Conservation (phyloP, 1,140 invertebrate genomes). For the Hormaphis cornu region DNA sequence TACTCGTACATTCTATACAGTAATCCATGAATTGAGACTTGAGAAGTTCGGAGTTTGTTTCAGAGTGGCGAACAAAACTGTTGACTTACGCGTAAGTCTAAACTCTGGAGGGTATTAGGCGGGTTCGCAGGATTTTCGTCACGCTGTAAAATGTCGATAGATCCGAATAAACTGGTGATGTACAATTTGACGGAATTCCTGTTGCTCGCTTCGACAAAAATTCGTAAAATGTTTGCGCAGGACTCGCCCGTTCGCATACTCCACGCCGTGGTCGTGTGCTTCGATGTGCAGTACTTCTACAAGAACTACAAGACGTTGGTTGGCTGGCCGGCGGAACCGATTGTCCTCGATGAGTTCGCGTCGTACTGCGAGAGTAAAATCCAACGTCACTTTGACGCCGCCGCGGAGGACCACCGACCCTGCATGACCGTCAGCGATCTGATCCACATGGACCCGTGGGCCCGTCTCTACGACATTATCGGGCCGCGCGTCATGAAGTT, state of each 20-base stretch:
- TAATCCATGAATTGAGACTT: too few species aligned
- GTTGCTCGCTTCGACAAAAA: too few species aligned
- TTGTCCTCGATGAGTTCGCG: not conserved
- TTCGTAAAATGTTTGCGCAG: too few species aligned
- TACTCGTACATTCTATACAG: too few species aligned
- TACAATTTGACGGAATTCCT: not conserved
- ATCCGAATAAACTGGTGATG: not conserved
- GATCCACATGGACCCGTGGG: not conserved
- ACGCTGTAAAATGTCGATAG: too few species aligned
- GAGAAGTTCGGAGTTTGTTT: too few species aligned
- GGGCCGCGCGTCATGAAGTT: not conserved
- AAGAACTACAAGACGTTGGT: not conserved
- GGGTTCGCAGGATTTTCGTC: too few species aligned
- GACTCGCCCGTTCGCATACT: not conserved
- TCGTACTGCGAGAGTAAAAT: slow-evolving; percentile 4
- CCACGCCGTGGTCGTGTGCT: not conserved
- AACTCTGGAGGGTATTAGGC: too few species aligned
- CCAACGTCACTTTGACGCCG: not conserved
- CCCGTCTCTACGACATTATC: not conserved
- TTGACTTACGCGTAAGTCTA: too few species aligned
- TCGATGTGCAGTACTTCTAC: not conserved
- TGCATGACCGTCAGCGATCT: slow-evolving; percentile 2
- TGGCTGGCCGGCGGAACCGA: not conserved
- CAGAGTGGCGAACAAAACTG: too few species aligned
- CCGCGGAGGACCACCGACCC: not conserved